Conservation (phyloP, 2,113 vertebrate genomes). For the Heptranchias perlo region DNA sequence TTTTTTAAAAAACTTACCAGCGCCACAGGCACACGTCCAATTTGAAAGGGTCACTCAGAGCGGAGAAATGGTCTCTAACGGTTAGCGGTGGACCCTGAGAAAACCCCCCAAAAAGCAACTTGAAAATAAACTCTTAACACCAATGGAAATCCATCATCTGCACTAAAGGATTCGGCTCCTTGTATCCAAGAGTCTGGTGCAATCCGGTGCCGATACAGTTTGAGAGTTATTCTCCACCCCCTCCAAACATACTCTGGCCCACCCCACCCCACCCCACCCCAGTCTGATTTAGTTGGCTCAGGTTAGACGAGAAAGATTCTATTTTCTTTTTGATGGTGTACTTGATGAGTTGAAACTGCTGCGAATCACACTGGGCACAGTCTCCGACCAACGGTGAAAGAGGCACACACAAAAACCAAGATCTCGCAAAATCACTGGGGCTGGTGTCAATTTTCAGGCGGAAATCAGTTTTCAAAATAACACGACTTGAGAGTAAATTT, state of each 20-base stretch:
- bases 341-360: background rate
- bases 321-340: background rate
- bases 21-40: background rate
- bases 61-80: background rate
- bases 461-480: background rate
- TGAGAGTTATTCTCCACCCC: background rate
- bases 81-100: background rate
- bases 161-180: background rate
- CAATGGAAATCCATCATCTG: background rate
- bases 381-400: background rate
- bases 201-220: too few species aligned
- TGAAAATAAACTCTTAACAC: background rate
- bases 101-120: background rate
- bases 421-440: background rate
- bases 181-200: background rate
- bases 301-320: background rate
- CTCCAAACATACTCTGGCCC: background rate
- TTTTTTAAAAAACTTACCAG: background rate
- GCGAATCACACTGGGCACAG: background rate
- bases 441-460: background rate
- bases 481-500: background rate
- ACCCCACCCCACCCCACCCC: too few species aligned
- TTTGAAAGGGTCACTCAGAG: background rate
- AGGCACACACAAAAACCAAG: background rate
- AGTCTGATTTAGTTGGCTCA: background rate